phyloP scores from a whole-genome alignment of 2,888 invertebrate species.

The Ferdinandea cuprea region DNA sequence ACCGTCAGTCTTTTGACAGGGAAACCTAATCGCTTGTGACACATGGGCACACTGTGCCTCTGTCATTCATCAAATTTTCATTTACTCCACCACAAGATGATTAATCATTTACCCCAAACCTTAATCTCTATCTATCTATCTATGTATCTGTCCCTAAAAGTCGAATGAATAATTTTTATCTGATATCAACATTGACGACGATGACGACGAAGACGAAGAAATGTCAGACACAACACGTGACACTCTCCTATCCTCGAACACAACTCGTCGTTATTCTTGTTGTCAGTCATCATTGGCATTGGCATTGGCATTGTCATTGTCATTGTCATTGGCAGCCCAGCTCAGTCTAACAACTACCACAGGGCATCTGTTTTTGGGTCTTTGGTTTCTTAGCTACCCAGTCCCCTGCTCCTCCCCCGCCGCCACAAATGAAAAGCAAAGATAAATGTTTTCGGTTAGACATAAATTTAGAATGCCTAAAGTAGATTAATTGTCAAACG shows the following conservation, averaged over 20 bases:
- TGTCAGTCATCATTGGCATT: slow-evolving; percentile 59
- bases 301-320: not conserved
- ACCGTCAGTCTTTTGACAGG: not conserved
- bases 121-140: slow-evolving; percentile 19
- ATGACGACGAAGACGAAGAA: slow-evolving; percentile 13
- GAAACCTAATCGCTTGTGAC: slow-evolving; percentile 22
- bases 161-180: slow-evolving; percentile 63
- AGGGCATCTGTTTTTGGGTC: slow-evolving; percentile 51
- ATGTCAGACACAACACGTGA: slow-evolving; percentile 51
- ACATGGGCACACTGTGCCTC: slow-evolving; percentile 1
- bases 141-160: slow-evolving; percentile 16
- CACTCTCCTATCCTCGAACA: slow-evolving; percentile 25
- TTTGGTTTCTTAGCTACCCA: not conserved
- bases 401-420: not conserved
- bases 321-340: not conserved
- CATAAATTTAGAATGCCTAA: slow-evolving; percentile 26
- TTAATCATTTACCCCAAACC: slow-evolving; percentile 48
- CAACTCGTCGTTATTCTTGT: slow-evolving; percentile 6
- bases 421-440: slow-evolving; percentile 9
- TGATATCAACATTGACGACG: slow-evolving; percentile 30
- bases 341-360: no score
- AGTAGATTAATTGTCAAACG: slow-evolving; percentile 54
- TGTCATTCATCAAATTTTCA: slow-evolving; percentile 57
- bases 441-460: slow-evolving; percentile 32
- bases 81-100: slow-evolving; percentile 32